Evolutionary conservation across 2,113 vertebrate species (phyloP), one percentile per base, ranked within the genome.

Genomic region (Monarcha castaneiventris): DNA sequence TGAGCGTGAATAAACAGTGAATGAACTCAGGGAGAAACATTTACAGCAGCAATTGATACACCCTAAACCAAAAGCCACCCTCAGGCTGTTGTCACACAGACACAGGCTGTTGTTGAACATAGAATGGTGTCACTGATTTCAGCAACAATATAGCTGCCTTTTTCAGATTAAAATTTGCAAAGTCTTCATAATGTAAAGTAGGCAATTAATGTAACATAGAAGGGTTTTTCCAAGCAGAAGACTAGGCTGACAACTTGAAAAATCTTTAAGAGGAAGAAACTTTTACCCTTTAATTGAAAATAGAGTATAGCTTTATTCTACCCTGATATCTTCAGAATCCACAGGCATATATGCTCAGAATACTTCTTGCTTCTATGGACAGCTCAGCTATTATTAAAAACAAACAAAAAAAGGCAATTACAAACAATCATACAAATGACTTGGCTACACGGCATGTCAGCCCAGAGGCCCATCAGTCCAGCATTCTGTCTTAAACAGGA

Each of bases 141-240:
- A 44, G 11, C 37, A 66, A 41, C 10, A 43, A 30, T 19, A 3
- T 39, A 25, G 56, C 30, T 66, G 10, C 6, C 21, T 66, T 89
- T 87, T 16, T 66, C 41, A 81, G 32, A 81, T 37, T 64, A 46
- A 86, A 77, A 66, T 7, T 52, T 78, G 16, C 4, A 56, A 73
- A 84, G 44, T 16, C 7, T 49, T 61, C 0, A 0, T 58, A 74
- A 63, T 4, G 0, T 46, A n/a, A 77, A 33, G 7, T 8, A 56
- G 27, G 21, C 11, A 77, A 56, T 48, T 76, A 83, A 76, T 15
- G 8, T n/a, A 88, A 56, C 0, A 1, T 35, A 61, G 8, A 44
- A 62, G 30, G 61, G 9, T 7, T 56, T 91, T 85, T 79, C 49
- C 23, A 83, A 69, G 43, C 4, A 68, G 62, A 62, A 58, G 13